Evolutionary conservation across 2,888 invertebrate species (phyloP).

Genomic region (Ochropacha duplaris): DNA sequence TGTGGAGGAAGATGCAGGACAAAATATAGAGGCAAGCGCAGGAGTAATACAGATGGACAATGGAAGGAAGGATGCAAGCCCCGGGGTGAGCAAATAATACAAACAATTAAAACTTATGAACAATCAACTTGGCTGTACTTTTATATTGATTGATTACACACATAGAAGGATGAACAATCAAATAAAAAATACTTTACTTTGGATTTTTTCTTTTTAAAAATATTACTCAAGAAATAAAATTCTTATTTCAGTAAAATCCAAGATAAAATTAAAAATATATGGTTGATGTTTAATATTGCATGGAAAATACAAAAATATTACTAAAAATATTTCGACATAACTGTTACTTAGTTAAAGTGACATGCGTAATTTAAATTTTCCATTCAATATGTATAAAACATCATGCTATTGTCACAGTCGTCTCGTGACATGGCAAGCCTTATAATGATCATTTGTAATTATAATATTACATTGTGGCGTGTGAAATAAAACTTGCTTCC

Average conservation of each 20-base stretch:
- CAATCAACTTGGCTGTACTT: conserved; percentile 78
- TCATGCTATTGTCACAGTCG: neutral
- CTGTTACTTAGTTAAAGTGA: neutral
- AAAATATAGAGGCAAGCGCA: conserved; percentile 48
- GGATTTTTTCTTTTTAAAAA: conserved; percentile 13
- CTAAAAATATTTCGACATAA: neutral
- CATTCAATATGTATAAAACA: conserved; percentile 32
- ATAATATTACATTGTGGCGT: conserved; percentile 20
- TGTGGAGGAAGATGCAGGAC: conserved; percentile 57
- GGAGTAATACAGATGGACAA: conserved; percentile 31
- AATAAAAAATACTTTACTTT: conserved; percentile 33
- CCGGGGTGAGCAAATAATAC: conserved; percentile 62
- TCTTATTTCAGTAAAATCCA: conserved; percentile 24
- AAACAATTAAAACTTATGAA: conserved; percentile 26
- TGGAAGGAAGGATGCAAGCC: conserved; percentile 62
- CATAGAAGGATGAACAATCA: conserved; percentile 8
- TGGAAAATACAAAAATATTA: conserved; percentile 21
- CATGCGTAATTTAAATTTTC: conserved; percentile 17
- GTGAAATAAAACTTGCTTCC: conserved; percentile 8
- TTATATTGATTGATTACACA: conserved; percentile 27
- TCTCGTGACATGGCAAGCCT: conserved; percentile 43
- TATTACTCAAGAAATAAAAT: neutral
- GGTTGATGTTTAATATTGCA: conserved; percentile 36
- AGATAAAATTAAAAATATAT: conserved; percentile 28
- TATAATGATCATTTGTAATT: conserved; percentile 35